phyloP scores from a whole-genome alignment of 2,113 vertebrate species.

The Osmerus mordax region DNA sequence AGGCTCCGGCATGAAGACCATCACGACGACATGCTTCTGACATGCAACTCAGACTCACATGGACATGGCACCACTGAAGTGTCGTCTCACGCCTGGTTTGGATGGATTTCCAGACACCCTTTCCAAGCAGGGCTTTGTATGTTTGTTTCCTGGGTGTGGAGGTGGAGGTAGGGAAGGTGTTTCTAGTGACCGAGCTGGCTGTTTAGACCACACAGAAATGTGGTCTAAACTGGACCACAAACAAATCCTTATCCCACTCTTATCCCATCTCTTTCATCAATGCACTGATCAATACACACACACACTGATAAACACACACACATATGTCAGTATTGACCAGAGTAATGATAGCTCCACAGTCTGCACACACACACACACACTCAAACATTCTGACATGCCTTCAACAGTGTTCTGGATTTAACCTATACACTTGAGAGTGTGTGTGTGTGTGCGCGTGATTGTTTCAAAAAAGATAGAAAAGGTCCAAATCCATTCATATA shows the following conservation, averaged over 20 bases:
- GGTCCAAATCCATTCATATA: too few relatives aligned
- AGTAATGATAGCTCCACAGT: conserved; percentile 63
- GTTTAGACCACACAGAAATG: conserved; percentile 26
- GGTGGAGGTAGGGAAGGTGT: too few relatives aligned
- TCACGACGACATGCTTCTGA: neutral
- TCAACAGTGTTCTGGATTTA: neutral
- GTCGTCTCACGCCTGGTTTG: too few relatives aligned
- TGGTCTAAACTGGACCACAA: conserved; percentile 61
- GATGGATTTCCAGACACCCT: too few relatives aligned
- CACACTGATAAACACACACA: too few relatives aligned
- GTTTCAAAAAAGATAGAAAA: too few relatives aligned
- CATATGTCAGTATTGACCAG: conserved; percentile 68
- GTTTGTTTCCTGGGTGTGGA: too few relatives aligned
- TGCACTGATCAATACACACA: conserved; percentile 61
- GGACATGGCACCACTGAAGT: too few relatives aligned
- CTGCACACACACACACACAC: conserved; percentile 14
- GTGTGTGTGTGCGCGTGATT: too few relatives aligned
- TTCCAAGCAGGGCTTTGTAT: too few relatives aligned
- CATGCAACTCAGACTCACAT: neutral
- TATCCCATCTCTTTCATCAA: conserved; percentile 50
- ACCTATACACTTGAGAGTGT: too few relatives aligned
- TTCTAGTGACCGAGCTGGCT: too few relatives aligned
- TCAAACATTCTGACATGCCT: conserved; percentile 3
- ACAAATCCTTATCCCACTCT: conserved; percentile 61
- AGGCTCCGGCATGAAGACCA: neutral